Base-by-base conservation (phyloP, 2,888 invertebrate genomes). In the Allophyes oxyacanthae region DNA sequence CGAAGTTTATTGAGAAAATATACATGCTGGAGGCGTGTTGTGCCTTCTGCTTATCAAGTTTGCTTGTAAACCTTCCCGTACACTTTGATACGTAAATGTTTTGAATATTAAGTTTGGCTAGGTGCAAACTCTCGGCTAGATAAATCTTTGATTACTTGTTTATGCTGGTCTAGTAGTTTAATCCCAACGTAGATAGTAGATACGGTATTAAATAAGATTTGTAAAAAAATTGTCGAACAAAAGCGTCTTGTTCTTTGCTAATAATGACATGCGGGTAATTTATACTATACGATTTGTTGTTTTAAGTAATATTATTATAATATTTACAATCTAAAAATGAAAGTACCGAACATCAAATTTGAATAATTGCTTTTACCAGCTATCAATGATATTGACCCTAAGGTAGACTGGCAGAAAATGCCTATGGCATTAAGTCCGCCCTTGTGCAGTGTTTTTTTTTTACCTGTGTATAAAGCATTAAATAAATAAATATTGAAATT, bases 1-100 rank as follows among this genome's bases (percentile, higher is more conserved):
- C 61, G 57, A 77, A 76, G 67, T 80, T 78, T 76, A 79, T 73
- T 72, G 68, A 60, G 72, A 75, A 44, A 68, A 75, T 71, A 57
- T 73, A 67, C 72, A 73, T 53, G 48, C 40, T 33, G 65, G 48
- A 57, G 51, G 70, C 66, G 67, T 75, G 75, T 72, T 70, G 63
- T 67, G 67, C 53, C 50, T 54, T 40, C 43, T 56, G 72, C 70
- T 70, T 80, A 80, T 68, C 65, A 70, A 77, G 59, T 64, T 72
- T 57, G 54, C 64, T 42, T 55, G 60, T 60, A 54, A 54, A 64
- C 52, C 51, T 57, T 49, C 58, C 45, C 41, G 57, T 67, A 60
- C 57, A 55, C 55, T 70, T 67, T 64, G 59, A 55, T 64, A 58
- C 45, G 61, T 51, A 44, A 59, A 70, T 69, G 46, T 64, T 60